Base-by-base conservation (phyloP, 2,888 invertebrate species). In the Epinotia ramella region DNA sequence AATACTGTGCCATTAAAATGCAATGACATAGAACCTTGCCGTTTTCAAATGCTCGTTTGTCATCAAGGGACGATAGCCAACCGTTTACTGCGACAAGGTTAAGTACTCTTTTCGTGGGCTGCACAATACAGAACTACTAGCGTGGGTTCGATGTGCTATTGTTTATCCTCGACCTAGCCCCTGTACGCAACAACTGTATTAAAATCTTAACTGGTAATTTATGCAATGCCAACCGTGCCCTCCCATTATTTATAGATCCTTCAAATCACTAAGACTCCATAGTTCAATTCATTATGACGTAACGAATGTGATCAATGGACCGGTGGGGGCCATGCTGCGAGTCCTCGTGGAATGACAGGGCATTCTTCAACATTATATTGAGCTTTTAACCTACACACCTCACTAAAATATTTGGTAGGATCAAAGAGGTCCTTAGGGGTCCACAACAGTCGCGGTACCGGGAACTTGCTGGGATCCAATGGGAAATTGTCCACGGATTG, bases 171-270 rank as follows among this genome's bases (percentile, higher is more conserved):
- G 80, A 82, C 83, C 83, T 82, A 84, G 82, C 82, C 84, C 80
- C 81, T 78, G 82, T 65, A 57, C 80, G 82, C 83, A 84, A 84
- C 83, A 86, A 85, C 84, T 80, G 81, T 83, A 84, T 85, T 82
- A 86, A 80, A 83, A 80, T 82, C 79, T 81, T 82, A 84, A 84
- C 84, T 83, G 81, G 82, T 86, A 84, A 84, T 85, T 86, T 83
- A 83, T 81, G 76, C 84, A 80, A 80, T 84, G 53, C 7, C n/a
- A 53, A 78, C 66, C 75, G 71, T 66, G 72, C 78, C 69, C 74
- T 78, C 28, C 18, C 40, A 71, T 71, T 62, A 44, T 56, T 53
- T 53, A n/a, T 16, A n/a, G 53, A 6, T 7, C 49, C 49, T 5
- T 49, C 49, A 49, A 5, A 49, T 49, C 49, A 33, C 33, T 33